These are phyloP conservation scores for Homalodisca vitripennis DNA, from an alignment of 1,140 invertebrate genomes.

Conservation along the genomic window DNA sequence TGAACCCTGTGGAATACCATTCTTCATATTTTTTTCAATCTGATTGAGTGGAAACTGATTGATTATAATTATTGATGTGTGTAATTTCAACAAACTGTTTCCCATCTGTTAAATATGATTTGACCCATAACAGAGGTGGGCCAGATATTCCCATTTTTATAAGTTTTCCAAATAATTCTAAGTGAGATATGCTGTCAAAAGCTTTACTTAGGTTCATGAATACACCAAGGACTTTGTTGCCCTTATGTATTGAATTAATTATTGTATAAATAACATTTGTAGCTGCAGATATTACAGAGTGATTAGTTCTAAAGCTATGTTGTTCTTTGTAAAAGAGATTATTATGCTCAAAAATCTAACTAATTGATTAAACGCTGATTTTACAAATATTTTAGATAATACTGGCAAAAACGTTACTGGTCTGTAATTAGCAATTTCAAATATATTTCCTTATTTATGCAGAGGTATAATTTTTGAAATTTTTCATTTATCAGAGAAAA, in stretches of 20 bases:
- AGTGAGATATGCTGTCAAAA: neutral
- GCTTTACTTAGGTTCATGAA: constrained; percentile 9
- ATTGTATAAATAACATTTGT: neutral
- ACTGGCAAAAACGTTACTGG: too few relatives aligned
- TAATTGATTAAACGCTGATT: neutral
- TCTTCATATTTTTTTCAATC: neutral
- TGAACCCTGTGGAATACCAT: neutral
- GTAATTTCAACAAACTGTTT: neutral
- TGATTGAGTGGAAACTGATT: neutral
- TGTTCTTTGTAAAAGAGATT: constrained; percentile 12
- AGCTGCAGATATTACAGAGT: neutral
- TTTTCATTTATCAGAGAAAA: too few relatives aligned
- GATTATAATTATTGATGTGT: neutral
- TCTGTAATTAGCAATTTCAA: too few relatives aligned
- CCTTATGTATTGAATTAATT: neutral
- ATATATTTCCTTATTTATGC: too few relatives aligned
- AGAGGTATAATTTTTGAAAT: too few relatives aligned
- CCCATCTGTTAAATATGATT: neutral
- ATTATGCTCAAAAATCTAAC: neutral
- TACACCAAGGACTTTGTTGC: neutral
- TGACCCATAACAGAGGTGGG: neutral
- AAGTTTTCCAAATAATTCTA: constrained; percentile 4
- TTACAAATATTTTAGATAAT: neutral
- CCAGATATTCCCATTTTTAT: neutral
- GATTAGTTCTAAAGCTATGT: neutral